phyloP scores from a whole-genome alignment of 2,888 invertebrate genomes.

The Drosophila anomalata region DNA sequence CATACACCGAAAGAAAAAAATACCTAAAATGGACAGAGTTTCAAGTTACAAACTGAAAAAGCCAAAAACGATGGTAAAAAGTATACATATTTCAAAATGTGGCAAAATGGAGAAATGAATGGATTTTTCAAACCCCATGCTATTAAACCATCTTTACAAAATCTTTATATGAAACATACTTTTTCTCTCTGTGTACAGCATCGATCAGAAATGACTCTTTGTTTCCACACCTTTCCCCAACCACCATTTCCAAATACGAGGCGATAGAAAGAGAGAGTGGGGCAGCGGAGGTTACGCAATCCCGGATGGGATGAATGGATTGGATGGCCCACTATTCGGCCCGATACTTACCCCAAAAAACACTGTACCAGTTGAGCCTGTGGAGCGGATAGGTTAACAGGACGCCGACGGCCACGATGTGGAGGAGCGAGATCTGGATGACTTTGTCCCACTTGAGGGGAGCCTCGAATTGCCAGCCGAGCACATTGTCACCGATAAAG shows the following conservation, averaged over 20 bases:
- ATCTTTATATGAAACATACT: background rate
- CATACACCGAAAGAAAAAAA: conserved; percentile 10
- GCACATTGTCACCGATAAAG: conserved; percentile 78
- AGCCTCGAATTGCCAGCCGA: conserved; percentile 85
- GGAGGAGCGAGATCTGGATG: conserved; percentile 85
- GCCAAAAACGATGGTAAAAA: background rate
- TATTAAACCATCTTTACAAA: background rate
- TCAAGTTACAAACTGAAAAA: background rate
- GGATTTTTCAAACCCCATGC: background rate
- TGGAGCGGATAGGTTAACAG: conserved; percentile 79
- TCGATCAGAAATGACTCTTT: conserved; percentile 43
- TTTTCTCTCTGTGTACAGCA: conserved; percentile 22
- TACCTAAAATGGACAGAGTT: background rate
- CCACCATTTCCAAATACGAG: conserved; percentile 27
- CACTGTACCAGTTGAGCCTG: conserved; percentile 80
- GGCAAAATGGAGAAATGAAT: background rate
- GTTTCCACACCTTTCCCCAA: conserved; percentile 36
- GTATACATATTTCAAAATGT: background rate
- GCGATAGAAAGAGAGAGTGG: conserved; percentile 40
- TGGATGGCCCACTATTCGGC: conserved; percentile 2
- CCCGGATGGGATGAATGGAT: conserved; percentile 32
- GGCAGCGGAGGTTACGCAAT: conserved; percentile 29
- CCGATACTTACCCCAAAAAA: conserved; percentile 86
- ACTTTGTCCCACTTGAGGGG: conserved; percentile 88
- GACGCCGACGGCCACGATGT: conserved; percentile 84